Percentiles rank a stretch among this genome's conserved stretches.
Conservation (phyloP, 2,797 vertebrate species). For the Pteropus rufus region DNA sequence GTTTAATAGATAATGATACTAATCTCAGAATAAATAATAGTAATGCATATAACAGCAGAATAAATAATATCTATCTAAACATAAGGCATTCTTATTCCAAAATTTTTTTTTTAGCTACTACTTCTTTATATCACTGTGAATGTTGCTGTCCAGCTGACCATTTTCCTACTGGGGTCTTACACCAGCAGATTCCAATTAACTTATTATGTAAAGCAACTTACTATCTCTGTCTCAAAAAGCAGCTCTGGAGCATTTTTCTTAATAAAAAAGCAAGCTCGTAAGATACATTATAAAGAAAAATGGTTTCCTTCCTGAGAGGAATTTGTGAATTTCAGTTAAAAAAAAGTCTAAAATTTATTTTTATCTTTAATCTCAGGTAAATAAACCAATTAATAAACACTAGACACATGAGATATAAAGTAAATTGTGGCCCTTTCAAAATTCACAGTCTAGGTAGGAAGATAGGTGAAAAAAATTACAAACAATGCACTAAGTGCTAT, state of each 20-base stretch:
- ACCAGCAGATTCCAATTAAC: not conserved
- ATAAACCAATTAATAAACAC: not conserved
- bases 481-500: not conserved
- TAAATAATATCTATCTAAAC: not conserved
- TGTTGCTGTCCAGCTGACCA: not conserved
- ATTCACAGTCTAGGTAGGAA: not conserved
- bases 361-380: not conserved
- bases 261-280: not conserved
- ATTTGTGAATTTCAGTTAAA: not conserved
- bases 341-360: not conserved
- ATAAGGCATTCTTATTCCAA: not conserved
- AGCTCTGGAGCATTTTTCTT: not conserved
- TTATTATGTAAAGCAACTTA: not conserved
- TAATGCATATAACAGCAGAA: not conserved
- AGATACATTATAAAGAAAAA: not conserved
- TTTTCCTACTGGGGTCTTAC: not conserved
- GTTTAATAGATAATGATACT: not conserved
- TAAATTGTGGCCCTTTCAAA: not conserved
- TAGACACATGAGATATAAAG: not conserved
- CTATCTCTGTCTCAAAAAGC: not conserved
- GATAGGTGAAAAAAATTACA: not conserved
- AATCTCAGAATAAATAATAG: not conserved
- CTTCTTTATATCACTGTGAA: not conserved
- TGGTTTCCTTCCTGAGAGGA: not conserved
- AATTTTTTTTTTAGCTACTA: not conserved